These are phyloP conservation scores for Ctenicera cuprea DNA, from an alignment of 2,888 invertebrate genomes.

Conservation along the genomic window DNA sequence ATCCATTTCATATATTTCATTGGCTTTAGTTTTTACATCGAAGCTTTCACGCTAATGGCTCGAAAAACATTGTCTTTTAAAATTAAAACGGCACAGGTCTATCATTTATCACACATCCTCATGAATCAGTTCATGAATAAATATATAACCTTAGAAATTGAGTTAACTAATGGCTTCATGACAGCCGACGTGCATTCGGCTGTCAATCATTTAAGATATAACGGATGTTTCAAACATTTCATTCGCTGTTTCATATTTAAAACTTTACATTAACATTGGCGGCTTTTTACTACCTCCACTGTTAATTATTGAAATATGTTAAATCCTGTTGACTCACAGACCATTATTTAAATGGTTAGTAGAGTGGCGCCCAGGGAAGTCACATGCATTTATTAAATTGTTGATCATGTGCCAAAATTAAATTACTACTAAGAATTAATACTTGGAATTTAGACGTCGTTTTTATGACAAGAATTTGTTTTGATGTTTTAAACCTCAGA, in stretches of 20 bases:
- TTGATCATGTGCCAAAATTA: background rate
- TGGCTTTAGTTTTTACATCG: background rate
- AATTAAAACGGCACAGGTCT: constrained; percentile 9
- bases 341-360: background rate
- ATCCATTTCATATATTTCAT: too few species aligned
- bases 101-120: constrained; percentile 24
- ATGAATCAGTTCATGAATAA: constrained; percentile 35
- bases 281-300: background rate
- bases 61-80: constrained; percentile 1
- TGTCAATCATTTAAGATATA: constrained; percentile 52
- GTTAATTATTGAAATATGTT: too few species aligned
- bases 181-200: constrained; percentile 52
- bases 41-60: background rate
- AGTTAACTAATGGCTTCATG: constrained; percentile 47
- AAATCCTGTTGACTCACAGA: too few species aligned
- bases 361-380: background rate
- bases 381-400: background rate
- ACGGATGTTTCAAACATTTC: constrained; percentile 47
- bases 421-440: background rate
- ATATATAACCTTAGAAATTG: constrained; percentile 30
- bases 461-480: background rate
- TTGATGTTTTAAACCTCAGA: background rate
- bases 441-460: background rate
- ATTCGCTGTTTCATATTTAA: constrained; percentile 22
- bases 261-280: constrained; percentile 10